Evolutionary conservation across 53 echinoderm and acorn worm genomes (phyloP).

Genomic region (Echinarachnius parma): DNA sequence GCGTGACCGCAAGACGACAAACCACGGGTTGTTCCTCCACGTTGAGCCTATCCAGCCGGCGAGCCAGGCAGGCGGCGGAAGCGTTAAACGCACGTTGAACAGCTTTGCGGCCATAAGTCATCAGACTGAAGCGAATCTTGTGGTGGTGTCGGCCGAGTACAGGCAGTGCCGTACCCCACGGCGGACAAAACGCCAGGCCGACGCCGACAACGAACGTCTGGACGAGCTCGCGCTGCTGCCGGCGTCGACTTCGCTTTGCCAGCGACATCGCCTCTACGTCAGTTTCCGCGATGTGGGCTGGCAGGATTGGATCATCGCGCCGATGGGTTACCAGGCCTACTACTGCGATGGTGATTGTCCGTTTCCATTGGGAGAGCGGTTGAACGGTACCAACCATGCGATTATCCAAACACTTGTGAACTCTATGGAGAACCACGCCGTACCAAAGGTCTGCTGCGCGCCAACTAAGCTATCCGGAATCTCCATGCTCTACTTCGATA

Average conservation of each 20-base stretch:
- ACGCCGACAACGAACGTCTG: not conserved
- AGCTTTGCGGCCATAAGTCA: no score
- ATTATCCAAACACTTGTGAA: slow-evolving; percentile 95
- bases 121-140: no score
- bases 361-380: slow-evolving; percentile 79
- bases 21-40: slow-evolving; percentile 63
- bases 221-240: not conserved
- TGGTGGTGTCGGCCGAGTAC: slow-evolving; percentile 23
- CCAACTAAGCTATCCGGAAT: slow-evolving; percentile 90
- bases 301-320: slow-evolving; percentile 98
- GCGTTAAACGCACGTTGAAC: not conserved
- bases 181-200: slow-evolving; percentile 25
- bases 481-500: slow-evolving; percentile 96
- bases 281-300: slow-evolving; percentile 96
- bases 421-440: slow-evolving; percentile 55
- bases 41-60: slow-evolving; percentile 32
- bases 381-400: slow-evolving; percentile 96
- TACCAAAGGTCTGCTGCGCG: slow-evolving; percentile 91
- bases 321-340: slow-evolving; percentile 96
- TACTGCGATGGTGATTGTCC: slow-evolving; percentile 93
- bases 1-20: slow-evolving; percentile 36
- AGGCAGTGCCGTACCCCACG: slow-evolving; percentile 12
- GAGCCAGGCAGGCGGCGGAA: no score
- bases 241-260: slow-evolving; percentile 52
- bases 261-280: slow-evolving; percentile 78